Percentiles rank a stretch among this genome's conserved stretches.
These are phyloP conservation scores for Otolemur crassicaudatus DNA, from an alignment of 2,797 vertebrate genomes.

Conservation along the genomic window DNA sequence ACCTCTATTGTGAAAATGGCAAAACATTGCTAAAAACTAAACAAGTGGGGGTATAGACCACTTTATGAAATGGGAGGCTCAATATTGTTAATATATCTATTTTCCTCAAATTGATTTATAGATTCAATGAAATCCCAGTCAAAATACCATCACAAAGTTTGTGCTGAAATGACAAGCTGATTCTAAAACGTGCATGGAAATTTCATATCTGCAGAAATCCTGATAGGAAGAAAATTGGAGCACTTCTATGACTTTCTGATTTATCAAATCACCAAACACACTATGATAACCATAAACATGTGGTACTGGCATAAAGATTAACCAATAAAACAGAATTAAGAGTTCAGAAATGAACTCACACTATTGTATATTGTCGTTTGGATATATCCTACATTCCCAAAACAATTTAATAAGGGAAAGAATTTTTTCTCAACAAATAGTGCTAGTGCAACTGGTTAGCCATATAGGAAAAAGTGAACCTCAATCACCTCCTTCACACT, in stretches of 20 bases:
- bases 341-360: neutral
- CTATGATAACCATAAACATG: neutral
- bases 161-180: conserved; percentile 11
- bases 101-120: neutral
- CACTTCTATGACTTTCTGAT: neutral
- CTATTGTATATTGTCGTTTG: neutral
- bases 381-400: neutral
- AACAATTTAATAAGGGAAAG: neutral
- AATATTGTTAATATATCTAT: neutral
- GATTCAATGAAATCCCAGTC: neutral
- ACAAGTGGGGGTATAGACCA: neutral
- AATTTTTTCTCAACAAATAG: neutral
- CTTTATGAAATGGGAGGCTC: neutral
- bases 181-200: conserved; percentile 2
- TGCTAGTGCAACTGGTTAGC: neutral
- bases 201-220: neutral
- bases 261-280: neutral
- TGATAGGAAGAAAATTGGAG: neutral
- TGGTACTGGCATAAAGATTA: neutral
- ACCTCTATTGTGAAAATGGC: neutral
- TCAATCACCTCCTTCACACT: neutral
- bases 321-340: neutral
- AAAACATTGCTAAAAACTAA: neutral
- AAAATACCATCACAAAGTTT: neutral
- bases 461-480: neutral